Base-by-base conservation (phyloP, 2,888 invertebrate species). In the Osmoderma eremita region DNA sequence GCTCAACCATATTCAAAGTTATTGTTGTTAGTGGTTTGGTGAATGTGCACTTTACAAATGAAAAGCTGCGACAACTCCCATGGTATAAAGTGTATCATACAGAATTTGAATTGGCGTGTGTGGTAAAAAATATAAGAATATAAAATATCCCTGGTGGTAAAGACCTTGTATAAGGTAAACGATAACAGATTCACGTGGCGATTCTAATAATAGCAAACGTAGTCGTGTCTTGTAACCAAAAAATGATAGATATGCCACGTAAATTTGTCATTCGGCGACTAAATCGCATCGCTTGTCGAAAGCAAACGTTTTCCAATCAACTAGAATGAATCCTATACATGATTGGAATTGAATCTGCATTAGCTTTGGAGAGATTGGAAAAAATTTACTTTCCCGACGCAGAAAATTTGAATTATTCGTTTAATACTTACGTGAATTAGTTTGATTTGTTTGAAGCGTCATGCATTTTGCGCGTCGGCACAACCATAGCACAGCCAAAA, bases 401-500 rank as follows among this genome's bases (percentile, higher is more conserved):
- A 63, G 24, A 65, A 65, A 48, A 48, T 65, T 58, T 36, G 48
- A 48, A 58, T 36, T 42, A 36, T 54, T 64, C 42, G 51, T 61
- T 61, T 53, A 53, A 88, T 90, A 90, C 90, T 90, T 90, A 90
- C 90, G 89, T 90, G 89, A 30, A 88, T 88, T 85, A 84, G 85
- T 87, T 88, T 86, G 80, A 80, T 83, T 83, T 86, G 85, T 87
- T 88, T 87, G 89, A 89, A 89, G 89, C 89, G 86, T 88, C 89
- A 89, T 90, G 89, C 89, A 82, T 81, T 41, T 61, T 61, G 58
- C 58, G 88, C 88, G 88, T 87, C 88, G 88, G 88, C 88, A 89
- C 89, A 90, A 90, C 90, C 90, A 90, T 88, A 79, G 89, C 89
- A 90, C 89, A 89, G 89, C 89, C 84, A 85, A 68, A 84, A 84